Evolutionary conservation across 1,140 invertebrate species (phyloP), one percentile per base, ranked within the genome.

Genomic region (Aethina tumida): DNA sequence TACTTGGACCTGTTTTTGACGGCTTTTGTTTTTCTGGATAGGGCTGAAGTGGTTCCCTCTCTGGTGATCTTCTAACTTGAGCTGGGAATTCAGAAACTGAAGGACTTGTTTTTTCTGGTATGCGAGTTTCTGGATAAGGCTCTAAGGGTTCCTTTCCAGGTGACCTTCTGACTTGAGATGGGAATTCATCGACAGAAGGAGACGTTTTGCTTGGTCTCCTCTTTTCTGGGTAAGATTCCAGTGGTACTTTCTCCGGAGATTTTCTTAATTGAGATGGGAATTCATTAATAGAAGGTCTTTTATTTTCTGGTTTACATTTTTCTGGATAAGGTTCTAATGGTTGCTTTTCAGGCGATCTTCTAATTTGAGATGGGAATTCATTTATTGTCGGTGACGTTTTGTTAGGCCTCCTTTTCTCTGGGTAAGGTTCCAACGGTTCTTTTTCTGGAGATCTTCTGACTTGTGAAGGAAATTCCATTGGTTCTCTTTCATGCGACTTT

Each of bases 281-380:
- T 24, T 47, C 48, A 19, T 14, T 24, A 7, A 50, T 28, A 8
- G 33, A 24, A 18, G 47, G 35, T 7, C 12, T 24, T 26, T 43
- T 17, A 31, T 47, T 48, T 16, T n/a, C 5, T n/a, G 46, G 42
- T 15, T 26, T 31, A 25, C 39, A 36, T n/a, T 9, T 40, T 37
- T 43, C 33, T 35, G 22, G 22, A 24, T 24, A 7, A 6, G 7
- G 8, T 13, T 29, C 6, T 6, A 13, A 6, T 9, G 5, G 28
- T 6, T 29, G 22, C 30, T 36, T 35, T 35, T 48, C 37, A 9
- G 51, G 45, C 21, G 43, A 37, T 45, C 21, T 48, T 32, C 45
- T 42, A 12, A 47, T 47, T 44, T 54, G 53, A 22, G 50, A 47
- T 15, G 51, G 51, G 39, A 47, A 56, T 38, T 53, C 51, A 14